Evolutionary conservation across 2,888 invertebrate genomes (phyloP), one percentile per base, ranked within the genome.

Genomic region (Drosophila nr. perissopoda): DNA sequence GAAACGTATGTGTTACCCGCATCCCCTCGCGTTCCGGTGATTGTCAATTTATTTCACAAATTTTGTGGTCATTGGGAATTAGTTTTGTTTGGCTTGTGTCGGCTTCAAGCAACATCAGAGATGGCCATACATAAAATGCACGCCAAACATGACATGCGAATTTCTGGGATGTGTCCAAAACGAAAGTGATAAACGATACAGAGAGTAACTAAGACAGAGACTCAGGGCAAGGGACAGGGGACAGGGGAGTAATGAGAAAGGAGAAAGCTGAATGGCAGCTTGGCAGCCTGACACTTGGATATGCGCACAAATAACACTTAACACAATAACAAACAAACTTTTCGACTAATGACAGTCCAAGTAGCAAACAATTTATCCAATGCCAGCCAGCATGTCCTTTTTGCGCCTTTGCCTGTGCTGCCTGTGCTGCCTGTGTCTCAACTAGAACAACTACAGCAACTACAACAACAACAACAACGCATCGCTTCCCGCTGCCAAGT

Each of bases 241-340:
- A 21, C 34, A 10, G 4, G 58, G 49, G 31, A 21, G 21, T 6
- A 42, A 58, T 34, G 62, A 46, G 40, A 57, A 67, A 49, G 27
- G 56, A 56, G 52, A 68, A 27, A 16, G 48, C 21, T 25, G 34
- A 54, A 40, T 67, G 73, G 56, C 65, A 74, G 77, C 76, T 72
- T 78, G 78, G 67, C 73, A 73, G 82, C 42, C 88, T 89, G 84
- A 88, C 84, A 88, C 90, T 88, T 86, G 90, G 90, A 85, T 86
- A 88, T 90, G 79, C 82, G 83, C 90, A 89, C 88, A 89, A 91
- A 91, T 91, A 91, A 91, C 89, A 91, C 90, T 91, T 92, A 91
- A 91, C 92, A 91, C 92, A 91, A 91, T 86, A 89, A 83, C 88
- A 90, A 92, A 90, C 90, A 91, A 91, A 91, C 91, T 91, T 91